Percentiles rank a stretch among this genome's conserved stretches.
Conservation (phyloP, 2,113 vertebrate genomes). For the Mellivora capensis region DNA sequence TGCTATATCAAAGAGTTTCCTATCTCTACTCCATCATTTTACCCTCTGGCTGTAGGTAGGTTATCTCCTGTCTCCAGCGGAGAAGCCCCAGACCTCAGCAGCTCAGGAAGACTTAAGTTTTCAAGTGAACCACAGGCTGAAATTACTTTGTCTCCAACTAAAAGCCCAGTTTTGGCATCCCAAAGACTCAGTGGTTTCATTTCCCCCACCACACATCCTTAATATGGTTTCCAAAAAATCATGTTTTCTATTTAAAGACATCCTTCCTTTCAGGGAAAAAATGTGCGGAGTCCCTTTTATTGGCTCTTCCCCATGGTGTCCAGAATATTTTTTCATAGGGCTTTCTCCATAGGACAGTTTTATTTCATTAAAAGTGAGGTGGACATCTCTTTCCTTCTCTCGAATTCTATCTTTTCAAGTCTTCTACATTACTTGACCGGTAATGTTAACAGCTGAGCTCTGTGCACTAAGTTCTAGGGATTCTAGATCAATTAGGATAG, state of each 20-base stretch:
- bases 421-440: background rate
- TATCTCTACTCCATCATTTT: background rate
- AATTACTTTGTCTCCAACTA: background rate
- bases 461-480: background rate
- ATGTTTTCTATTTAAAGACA: background rate
- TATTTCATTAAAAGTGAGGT: background rate
- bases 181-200: background rate
- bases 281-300: background rate
- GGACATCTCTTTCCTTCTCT: background rate
- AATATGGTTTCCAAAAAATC: background rate
- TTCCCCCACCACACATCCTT: background rate
- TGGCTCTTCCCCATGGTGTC: background rate
- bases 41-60: background rate
- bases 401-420: background rate
- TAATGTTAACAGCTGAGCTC: background rate
- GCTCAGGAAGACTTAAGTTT: background rate
- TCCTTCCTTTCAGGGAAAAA: background rate
- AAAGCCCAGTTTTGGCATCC: background rate
- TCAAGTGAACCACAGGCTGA: background rate
- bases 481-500: background rate
- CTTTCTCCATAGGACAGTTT: background rate
- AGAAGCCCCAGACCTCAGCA: background rate
- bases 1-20: background rate
- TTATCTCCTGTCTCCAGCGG: background rate
- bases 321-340: background rate